Evolutionary conservation across 2,113 vertebrate species (phyloP).

Genomic region (Erythrolamprus reginae): DNA sequence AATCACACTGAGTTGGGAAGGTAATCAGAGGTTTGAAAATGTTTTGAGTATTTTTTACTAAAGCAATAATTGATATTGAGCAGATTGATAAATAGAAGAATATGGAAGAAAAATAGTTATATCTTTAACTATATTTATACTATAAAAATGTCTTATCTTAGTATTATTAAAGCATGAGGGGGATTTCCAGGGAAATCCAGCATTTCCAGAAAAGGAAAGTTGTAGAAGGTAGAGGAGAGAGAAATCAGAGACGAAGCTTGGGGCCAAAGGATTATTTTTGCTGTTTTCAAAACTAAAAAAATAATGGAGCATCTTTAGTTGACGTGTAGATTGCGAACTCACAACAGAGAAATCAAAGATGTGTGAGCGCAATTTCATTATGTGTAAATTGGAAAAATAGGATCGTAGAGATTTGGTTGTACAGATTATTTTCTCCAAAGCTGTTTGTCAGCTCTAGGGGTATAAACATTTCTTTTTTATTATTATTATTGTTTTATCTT

Average conservation of each 20-base stretch:
- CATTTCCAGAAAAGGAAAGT: constrained; percentile 51
- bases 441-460: constrained; percentile 57
- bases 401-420: constrained; percentile 33
- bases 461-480: constrained; percentile 67
- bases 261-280: constrained; percentile 48
- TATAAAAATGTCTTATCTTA: constrained; percentile 57
- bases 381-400: constrained; percentile 43
- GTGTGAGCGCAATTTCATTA: constrained; percentile 1
- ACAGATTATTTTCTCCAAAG: constrained; percentile 62
- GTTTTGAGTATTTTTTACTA: constrained; percentile 59
- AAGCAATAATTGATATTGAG: constrained; percentile 65
- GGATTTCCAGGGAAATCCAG: too few relatives aligned
- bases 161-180: constrained; percentile 38
- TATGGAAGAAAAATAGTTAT: constrained; percentile 51
- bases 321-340: constrained; percentile 58
- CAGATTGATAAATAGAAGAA: constrained; percentile 55
- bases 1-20: constrained; percentile 56
- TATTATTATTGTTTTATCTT: constrained; percentile 61
- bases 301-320: constrained; percentile 57
- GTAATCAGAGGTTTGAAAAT: constrained; percentile 42
- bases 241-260: constrained; percentile 9
- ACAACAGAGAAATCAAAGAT: constrained; percentile 45
- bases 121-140: constrained; percentile 70
- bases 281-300: constrained; percentile 63
- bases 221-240: constrained; percentile 35